These are phyloP conservation scores for Periophthalmodon schlosseri DNA, from an alignment of 2,113 vertebrate genomes.

Conservation along the genomic window DNA sequence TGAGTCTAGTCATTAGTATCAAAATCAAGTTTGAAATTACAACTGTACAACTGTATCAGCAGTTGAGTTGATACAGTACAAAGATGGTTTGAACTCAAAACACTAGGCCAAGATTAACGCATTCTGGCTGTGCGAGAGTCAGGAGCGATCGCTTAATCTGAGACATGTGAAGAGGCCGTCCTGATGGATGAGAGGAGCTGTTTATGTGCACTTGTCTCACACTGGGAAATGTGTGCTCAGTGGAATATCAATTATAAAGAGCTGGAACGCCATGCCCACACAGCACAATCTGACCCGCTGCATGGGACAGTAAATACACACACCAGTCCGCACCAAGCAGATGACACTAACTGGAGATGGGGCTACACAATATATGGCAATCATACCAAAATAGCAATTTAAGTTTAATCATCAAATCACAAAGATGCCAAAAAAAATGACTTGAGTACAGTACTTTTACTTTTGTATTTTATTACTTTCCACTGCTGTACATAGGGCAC, in stretches of 20 bases:
- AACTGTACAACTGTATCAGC: no score
- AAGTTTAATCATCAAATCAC: no score
- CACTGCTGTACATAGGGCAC: no score
- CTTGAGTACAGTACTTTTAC: no score
- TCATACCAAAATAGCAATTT: no score
- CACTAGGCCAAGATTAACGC: background rate
- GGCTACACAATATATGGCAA: no score
- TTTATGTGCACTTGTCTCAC: background rate
- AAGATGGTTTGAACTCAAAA: background rate
- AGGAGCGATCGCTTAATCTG: background rate
- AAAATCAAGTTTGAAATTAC: no score
- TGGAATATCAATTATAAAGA: background rate
- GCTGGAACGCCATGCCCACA: background rate
- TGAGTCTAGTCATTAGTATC: no score
- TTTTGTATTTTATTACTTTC: no score
- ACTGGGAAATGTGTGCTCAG: background rate
- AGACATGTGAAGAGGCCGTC: background rate
- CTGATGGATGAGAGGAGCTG: background rate
- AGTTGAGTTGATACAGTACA: background rate
- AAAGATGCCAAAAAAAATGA: no score
- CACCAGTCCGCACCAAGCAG: no score
- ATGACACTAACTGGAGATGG: no score
- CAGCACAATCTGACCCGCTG: background rate
- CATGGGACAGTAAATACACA: background rate
- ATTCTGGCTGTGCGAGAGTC: background rate